Conservation (phyloP, 2,888 invertebrate genomes). For the Bellardia bayeri region DNA sequence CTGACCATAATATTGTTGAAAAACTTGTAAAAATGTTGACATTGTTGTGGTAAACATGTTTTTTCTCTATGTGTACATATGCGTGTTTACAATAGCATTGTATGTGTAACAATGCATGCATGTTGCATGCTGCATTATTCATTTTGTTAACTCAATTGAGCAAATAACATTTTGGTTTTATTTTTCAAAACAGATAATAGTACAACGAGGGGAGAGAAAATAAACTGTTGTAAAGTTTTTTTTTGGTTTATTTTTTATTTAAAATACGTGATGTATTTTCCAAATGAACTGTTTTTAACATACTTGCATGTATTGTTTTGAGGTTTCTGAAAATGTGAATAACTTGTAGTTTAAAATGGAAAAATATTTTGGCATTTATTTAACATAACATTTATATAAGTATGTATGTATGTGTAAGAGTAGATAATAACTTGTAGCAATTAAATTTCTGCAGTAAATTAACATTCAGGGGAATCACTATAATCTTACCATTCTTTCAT, state of each 20-base stretch:
- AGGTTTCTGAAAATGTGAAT: background rate
- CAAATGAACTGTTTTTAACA: background rate
- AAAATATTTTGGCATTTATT: background rate
- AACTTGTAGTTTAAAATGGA: background rate
- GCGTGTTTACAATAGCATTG: background rate
- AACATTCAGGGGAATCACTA: too few relatives aligned
- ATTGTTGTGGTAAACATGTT: too few relatives aligned
- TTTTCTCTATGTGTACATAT: background rate
- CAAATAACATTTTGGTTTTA: slow-evolving; percentile 36
- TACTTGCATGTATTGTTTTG: background rate
- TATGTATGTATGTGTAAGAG: background rate
- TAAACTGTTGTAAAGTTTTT: slow-evolving; percentile 19
- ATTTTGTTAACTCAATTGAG: slow-evolving; percentile 48
- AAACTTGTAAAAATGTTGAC: too few relatives aligned
- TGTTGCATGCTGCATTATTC: slow-evolving; percentile 42
- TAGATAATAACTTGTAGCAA: too few relatives aligned
- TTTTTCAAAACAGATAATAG: slow-evolving; percentile 11
- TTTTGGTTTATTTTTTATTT: background rate
- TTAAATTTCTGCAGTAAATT: too few relatives aligned
- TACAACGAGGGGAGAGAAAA: background rate
- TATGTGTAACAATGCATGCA: background rate
- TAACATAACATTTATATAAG: background rate
- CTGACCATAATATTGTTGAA: too few relatives aligned
- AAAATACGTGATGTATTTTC: slow-evolving; percentile 35
- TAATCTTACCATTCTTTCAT: too few relatives aligned